phyloP scores from a whole-genome alignment of 2,888 invertebrate genomes.

The Tenodera sinensis region DNA sequence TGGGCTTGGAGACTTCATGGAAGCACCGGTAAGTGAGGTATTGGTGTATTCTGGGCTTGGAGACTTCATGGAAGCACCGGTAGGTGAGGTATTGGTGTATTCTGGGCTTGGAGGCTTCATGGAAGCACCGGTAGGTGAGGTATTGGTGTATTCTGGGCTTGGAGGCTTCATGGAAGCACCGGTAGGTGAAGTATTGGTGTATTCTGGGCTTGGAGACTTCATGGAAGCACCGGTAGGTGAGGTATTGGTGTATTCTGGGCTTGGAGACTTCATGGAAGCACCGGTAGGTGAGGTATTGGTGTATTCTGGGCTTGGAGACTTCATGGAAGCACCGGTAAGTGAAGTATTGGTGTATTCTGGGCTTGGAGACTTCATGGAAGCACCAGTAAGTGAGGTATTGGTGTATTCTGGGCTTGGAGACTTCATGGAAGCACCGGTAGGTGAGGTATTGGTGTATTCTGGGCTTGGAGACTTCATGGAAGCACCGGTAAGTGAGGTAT shows the following conservation, averaged over 20 bases:
- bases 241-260: constrained; percentile 63
- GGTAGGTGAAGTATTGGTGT: constrained; percentile 48
- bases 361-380: too few relatives aligned
- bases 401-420: too few relatives aligned
- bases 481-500: too few relatives aligned
- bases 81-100: constrained; percentile 44
- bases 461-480: too few relatives aligned
- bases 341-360: background rate
- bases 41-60: constrained; percentile 68
- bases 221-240: constrained; percentile 65
- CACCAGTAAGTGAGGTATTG: too few relatives aligned
- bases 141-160: constrained; percentile 64
- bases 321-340: constrained; percentile 76
- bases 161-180: constrained; percentile 77
- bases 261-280: constrained; percentile 70
- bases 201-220: constrained; percentile 64
- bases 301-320: constrained; percentile 69
- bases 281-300: constrained; percentile 58
- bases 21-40: too few relatives aligned
- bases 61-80: constrained; percentile 76
- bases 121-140: too few relatives aligned
- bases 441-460: too few relatives aligned
- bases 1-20: too few relatives aligned
- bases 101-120: too few relatives aligned
- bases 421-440: too few relatives aligned